Evolutionary conservation across 1,140 invertebrate species (phyloP).

Genomic region (Zaprionus gabonicus): DNA sequence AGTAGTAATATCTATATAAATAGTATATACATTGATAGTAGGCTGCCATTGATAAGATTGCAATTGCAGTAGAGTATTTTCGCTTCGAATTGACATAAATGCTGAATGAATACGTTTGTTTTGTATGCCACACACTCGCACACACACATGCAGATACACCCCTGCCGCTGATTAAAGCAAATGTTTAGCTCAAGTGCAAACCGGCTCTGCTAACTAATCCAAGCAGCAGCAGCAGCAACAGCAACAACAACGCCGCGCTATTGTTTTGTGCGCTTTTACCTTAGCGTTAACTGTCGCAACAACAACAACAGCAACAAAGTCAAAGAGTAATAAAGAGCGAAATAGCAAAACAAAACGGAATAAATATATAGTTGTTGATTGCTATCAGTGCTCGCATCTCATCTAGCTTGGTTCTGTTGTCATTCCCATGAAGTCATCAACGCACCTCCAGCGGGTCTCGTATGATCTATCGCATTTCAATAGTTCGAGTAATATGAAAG

Average conservation of each 20-base stretch:
- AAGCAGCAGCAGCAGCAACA: conserved; percentile 49
- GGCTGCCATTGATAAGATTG: neutral
- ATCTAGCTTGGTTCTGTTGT: conserved; percentile 19
- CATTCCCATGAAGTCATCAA: conserved; percentile 56
- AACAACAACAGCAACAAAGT: conserved; percentile 26
- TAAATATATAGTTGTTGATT: conserved; percentile 44
- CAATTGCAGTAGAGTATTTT: conserved; percentile 17
- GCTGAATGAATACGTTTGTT: conserved; percentile 6
- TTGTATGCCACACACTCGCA: conserved; percentile 11
- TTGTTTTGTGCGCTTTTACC: conserved; percentile 36
- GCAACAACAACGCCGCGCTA: conserved; percentile 12
- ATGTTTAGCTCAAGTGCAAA: conserved; percentile 67
- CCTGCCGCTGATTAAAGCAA: conserved; percentile 66
- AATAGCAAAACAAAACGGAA: conserved; percentile 27
- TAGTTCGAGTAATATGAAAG: neutral
- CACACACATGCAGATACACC: conserved; percentile 52
- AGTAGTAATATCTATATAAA: neutral
- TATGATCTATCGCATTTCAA: neutral
- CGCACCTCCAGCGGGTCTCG: neutral
- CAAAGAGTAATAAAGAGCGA: conserved; percentile 22
- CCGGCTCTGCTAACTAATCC: conserved; percentile 73
- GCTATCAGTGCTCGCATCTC: conserved; percentile 45
- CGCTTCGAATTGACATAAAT: conserved; percentile 13
- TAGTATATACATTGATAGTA: neutral
- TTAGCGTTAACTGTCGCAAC: conserved; percentile 29